These are phyloP conservation scores for Ia io DNA, from an alignment of 2,113 vertebrate genomes.

Conservation along the genomic window DNA sequence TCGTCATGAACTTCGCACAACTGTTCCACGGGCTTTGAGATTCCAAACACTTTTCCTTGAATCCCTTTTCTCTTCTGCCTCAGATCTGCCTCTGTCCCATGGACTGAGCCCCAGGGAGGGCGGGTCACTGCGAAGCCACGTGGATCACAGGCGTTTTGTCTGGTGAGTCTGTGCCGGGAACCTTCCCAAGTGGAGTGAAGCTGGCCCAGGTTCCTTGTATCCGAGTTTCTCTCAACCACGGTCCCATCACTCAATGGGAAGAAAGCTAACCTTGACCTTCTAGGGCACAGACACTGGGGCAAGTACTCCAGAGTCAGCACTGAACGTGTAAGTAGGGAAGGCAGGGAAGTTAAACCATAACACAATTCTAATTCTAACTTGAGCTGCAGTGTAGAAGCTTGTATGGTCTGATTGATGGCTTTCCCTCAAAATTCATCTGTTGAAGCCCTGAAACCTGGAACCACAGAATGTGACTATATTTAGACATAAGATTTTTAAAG, in stretches of 20 bases:
- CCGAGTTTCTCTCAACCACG: background rate
- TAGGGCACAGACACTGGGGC: rapidly evolving
- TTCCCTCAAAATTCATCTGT: background rate
- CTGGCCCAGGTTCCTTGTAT: too few relatives aligned
- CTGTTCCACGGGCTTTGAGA: too few relatives aligned
- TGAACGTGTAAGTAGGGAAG: rapidly evolving
- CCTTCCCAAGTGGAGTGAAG: background rate
- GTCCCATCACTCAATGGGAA: background rate
- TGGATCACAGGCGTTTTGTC: background rate
- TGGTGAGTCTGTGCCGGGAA: background rate
- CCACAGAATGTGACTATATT: background rate
- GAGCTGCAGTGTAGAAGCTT: background rate
- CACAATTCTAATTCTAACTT: too few relatives aligned
- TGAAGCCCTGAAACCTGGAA: background rate
- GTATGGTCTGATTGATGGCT: background rate
- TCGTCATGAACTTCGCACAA: too few relatives aligned
- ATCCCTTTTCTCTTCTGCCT: background rate
- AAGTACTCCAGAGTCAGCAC: background rate
- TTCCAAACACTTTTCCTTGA: background rate
- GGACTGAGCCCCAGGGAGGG: background rate
- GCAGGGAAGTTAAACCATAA: too few relatives aligned
- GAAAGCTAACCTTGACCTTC: background rate
- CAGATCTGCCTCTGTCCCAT: rapidly evolving
- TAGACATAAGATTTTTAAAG: background rate
- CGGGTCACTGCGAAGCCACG: rapidly evolving